Conservation (phyloP, 2,888 invertebrate genomes). For the Arrhopalites spinosus region DNA sequence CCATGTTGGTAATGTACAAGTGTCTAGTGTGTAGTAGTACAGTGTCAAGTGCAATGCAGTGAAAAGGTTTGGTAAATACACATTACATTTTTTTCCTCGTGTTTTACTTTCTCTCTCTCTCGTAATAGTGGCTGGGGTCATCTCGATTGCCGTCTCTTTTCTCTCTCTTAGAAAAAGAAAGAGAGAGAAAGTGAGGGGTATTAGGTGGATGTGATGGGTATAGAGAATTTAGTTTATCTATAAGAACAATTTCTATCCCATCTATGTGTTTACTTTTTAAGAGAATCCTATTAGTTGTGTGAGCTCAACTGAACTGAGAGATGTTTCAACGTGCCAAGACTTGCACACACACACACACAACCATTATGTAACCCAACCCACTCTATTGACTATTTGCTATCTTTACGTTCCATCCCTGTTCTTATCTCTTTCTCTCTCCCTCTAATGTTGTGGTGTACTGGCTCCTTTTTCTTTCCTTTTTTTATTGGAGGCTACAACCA, state of each 20-base stretch:
- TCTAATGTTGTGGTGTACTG: conserved; percentile 1
- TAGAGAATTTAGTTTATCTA: too few relatives aligned
- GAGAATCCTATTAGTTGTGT: conserved; percentile 20
- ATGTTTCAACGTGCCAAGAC: not conserved
- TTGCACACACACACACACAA: not conserved
- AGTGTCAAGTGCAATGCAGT: too few relatives aligned
- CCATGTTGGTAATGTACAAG: not conserved
- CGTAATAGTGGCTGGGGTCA: too few relatives aligned
- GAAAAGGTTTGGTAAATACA: too few relatives aligned
- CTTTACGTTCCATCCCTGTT: conserved; percentile 24
- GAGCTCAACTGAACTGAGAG: too few relatives aligned
- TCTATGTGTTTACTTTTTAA: conserved; percentile 9
- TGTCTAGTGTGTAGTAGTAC: not conserved
- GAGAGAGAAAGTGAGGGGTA: not conserved
- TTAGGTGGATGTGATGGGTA: not conserved
- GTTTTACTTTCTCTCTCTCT: too few relatives aligned
- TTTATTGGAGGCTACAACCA: conserved; percentile 4
- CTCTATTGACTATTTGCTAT: conserved; percentile 27
- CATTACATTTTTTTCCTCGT: too few relatives aligned
- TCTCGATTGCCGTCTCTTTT: too few relatives aligned
- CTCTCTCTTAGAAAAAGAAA: not conserved
- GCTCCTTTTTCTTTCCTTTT: not conserved
- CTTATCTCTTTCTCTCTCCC: conserved; percentile 14
- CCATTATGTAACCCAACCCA: conserved; percentile 4
- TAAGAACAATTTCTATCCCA: not conserved